Base-by-base conservation (phyloP, 2,113 vertebrate genomes). In the Motacilla alba region DNA sequence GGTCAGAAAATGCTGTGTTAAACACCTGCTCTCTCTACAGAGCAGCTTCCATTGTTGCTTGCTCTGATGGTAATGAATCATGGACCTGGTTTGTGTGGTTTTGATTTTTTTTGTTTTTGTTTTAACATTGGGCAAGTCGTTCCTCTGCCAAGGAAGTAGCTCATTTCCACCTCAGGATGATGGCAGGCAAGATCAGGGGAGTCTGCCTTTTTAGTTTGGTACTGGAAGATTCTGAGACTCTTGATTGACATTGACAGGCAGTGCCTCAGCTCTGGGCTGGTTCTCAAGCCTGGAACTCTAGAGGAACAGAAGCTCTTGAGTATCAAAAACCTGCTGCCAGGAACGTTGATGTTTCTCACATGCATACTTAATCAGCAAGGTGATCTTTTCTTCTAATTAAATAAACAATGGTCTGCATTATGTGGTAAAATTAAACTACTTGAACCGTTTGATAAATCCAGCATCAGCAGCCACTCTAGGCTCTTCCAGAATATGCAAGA, bases 381-480 rank as follows among this genome's bases (percentile, higher is more conserved):
- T 58, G 60, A 95, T 93, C n/a, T 90, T 85, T 92, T 37, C 37
- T 89, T 83, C 87, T 89, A 56, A 81, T 90, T 63, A 91, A 84
- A 73, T 60, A 87, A 93, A 87, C 79, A 88, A 49, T 35, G 30
- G 31, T 31, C 43, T 81, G 76, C 52, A 53, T 86, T 92, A 47
- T 87, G 49, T 78, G 6, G 3, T 56, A 81, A 83, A 94, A 95
- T 67, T 64, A 81, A 89, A 70, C 16, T 3, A 59, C 85, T 88
- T 44, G 10, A 75, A 83, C 44, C 60, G 35, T 90, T 87, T 64
- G 88, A n/a, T 78, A 90, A 83, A 56, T 68, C 70, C 68, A 88
- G 39, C 50, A 44, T 33, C 68, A 63, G 55, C 68, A 59, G 72
- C 63, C 59, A 50, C 49, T 53, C 79, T 9, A 39, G 50, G 68